Evolutionary conservation across 2,113 vertebrate species (phyloP).

Genomic region (Gobio gobio): DNA sequence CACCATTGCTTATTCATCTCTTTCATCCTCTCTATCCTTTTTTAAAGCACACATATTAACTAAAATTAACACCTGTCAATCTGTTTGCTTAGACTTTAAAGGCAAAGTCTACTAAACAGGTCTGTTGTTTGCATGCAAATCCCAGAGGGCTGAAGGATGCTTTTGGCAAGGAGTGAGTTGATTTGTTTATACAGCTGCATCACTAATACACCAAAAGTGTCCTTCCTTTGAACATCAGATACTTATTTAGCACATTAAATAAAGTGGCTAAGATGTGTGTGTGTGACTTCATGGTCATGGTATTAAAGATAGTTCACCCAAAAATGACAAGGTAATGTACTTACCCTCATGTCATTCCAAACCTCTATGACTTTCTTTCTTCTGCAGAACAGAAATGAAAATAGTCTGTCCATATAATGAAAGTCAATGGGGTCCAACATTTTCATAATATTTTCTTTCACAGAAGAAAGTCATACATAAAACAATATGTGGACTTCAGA

Average conservation of each 20-base stretch:
- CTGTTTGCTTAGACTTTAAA: constrained; percentile 37
- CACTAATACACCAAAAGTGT: not conserved
- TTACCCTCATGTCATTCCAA: not conserved
- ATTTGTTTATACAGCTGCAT: not conserved
- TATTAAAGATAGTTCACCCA: not conserved
- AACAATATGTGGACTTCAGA: not conserved
- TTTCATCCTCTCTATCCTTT: constrained; percentile 29
- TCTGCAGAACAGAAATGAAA: not conserved
- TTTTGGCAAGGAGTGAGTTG: constrained; percentile 1
- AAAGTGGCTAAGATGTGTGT: not conserved
- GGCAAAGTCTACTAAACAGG: constrained; percentile 39
- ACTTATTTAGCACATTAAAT: not conserved
- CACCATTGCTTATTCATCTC: constrained; percentile 17
- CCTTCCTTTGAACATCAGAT: not conserved
- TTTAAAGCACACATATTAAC: constrained; percentile 21
- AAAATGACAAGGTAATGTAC: not conserved
- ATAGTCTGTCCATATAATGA: not conserved
- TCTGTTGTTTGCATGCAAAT: constrained; percentile 9
- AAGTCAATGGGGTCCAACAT: not conserved
- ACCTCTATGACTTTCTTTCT: not conserved
- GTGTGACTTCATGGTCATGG: not conserved
- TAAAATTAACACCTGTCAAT: constrained; percentile 33
- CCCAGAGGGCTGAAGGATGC: constrained; percentile 13
- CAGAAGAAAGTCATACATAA: not conserved
- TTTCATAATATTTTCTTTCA: not conserved